These are phyloP conservation scores for Lepidostoma basale DNA, from an alignment of 1,140 invertebrate species.

Conservation along the genomic window DNA sequence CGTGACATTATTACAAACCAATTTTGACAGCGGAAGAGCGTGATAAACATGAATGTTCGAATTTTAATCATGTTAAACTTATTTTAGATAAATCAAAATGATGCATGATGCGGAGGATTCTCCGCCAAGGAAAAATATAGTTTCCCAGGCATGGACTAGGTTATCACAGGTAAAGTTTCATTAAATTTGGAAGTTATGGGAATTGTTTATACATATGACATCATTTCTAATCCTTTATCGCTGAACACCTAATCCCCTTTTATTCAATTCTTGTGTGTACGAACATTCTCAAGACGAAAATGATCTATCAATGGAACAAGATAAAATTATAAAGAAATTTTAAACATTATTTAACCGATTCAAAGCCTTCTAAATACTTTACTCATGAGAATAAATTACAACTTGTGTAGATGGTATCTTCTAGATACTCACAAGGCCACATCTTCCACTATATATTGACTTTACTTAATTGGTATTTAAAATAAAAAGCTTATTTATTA, in stretches of 20 bases:
- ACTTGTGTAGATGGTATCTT: too few species aligned
- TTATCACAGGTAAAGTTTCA: conserved; percentile 61
- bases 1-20: neutral
- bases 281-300: too few species aligned
- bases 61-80: conserved; percentile 12
- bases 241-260: too few species aligned
- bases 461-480: too few species aligned
- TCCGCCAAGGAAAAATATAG: conserved; percentile 57
- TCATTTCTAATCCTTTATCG: neutral
- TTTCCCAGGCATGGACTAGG: conserved; percentile 64
- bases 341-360: too few species aligned
- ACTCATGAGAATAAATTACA: too few species aligned
- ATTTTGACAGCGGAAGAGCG: conserved; percentile 15
- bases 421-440: too few species aligned
- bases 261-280: too few species aligned
- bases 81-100: conserved; percentile 49
- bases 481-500: too few species aligned
- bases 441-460: too few species aligned
- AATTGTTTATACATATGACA: neutral
- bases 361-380: too few species aligned
- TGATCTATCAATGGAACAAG: neutral
- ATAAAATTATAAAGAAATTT: too few species aligned
- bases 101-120: conserved; percentile 65
- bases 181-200: neutral
- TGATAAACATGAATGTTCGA: neutral